Evolutionary conservation across 64 coral and sea anemone species (phyloP).

Genomic region (Anthopleura sola): DNA sequence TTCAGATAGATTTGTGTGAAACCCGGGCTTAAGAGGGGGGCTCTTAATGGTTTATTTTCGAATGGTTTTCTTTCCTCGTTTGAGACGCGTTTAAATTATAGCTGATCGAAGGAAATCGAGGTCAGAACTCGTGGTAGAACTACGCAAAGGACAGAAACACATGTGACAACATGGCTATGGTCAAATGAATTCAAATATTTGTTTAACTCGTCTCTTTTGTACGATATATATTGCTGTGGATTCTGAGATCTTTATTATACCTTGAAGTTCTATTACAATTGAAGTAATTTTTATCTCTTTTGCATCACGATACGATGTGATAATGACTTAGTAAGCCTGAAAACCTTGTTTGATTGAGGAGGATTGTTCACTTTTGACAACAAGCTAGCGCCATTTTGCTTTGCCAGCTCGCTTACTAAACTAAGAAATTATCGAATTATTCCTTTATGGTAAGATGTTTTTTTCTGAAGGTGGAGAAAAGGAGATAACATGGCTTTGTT

Average conservation of each 20-base stretch:
- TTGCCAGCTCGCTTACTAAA: not conserved
- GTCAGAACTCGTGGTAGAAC: not conserved
- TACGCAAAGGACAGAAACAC: not conserved
- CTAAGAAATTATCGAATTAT: not conserved
- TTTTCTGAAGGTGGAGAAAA: not conserved
- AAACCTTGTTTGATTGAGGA: not conserved
- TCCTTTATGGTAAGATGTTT: not conserved
- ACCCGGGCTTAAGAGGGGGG: not conserved
- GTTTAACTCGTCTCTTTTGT: not conserved
- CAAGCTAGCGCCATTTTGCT: not conserved
- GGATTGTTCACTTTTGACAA: constrained; percentile 1
- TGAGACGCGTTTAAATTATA: not conserved
- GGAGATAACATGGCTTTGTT: not conserved
- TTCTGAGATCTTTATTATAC: not conserved
- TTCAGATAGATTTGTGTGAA: not conserved
- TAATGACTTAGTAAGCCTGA: not conserved
- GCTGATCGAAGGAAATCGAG: not conserved
- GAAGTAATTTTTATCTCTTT: not conserved
- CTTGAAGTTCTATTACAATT: not conserved
- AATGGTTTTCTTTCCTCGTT: not conserved
- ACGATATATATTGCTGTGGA: not conserved
- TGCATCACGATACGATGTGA: not conserved
- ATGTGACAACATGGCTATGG: constrained; percentile 4
- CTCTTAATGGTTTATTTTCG: not conserved
- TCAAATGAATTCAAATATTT: constrained; percentile 14